These are phyloP conservation scores for Cryptotermes secundus DNA, from an alignment of 1,140 invertebrate genomes.

Conservation along the genomic window DNA sequence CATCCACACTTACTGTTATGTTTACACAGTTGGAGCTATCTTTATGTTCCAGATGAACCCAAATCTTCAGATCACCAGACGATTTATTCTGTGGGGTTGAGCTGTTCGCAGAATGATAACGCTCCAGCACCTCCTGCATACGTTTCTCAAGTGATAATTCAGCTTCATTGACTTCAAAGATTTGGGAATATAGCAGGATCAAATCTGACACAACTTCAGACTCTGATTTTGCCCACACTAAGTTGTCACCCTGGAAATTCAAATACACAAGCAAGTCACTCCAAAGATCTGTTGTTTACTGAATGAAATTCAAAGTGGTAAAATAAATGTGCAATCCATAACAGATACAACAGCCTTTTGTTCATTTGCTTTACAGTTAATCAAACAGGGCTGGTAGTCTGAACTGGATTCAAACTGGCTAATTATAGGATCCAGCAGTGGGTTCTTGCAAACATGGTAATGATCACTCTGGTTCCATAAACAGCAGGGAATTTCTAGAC, in stretches of 20 bases:
- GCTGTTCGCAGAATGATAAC: conserved; percentile 59
- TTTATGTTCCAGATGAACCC: conserved; percentile 65
- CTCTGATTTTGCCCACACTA: conserved; percentile 63
- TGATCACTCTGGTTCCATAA: too few species aligned
- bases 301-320: too few species aligned
- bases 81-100: conserved; percentile 57
- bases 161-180: conserved; percentile 60
- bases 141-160: conserved; percentile 66
- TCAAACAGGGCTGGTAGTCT: too few species aligned
- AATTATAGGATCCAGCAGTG: too few species aligned
- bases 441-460: too few species aligned
- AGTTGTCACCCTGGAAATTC: conserved; percentile 42
- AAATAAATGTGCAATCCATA: too few species aligned
- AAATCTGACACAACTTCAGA: conserved; percentile 68
- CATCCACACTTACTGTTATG: conserved; percentile 56
- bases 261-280: conserved; percentile 22
- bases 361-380: too few species aligned
- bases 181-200: conserved; percentile 58
- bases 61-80: conserved; percentile 78
- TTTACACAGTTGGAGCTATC: conserved; percentile 59
- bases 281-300: too few species aligned
- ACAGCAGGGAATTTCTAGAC: too few species aligned
- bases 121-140: conserved; percentile 68
- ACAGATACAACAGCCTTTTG: too few species aligned
- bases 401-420: too few species aligned